Percentiles rank a stretch among this genome's conserved stretches.
These are phyloP conservation scores for Scomber scombrus DNA, from an alignment of 2,113 vertebrate genomes.

Conservation along the genomic window DNA sequence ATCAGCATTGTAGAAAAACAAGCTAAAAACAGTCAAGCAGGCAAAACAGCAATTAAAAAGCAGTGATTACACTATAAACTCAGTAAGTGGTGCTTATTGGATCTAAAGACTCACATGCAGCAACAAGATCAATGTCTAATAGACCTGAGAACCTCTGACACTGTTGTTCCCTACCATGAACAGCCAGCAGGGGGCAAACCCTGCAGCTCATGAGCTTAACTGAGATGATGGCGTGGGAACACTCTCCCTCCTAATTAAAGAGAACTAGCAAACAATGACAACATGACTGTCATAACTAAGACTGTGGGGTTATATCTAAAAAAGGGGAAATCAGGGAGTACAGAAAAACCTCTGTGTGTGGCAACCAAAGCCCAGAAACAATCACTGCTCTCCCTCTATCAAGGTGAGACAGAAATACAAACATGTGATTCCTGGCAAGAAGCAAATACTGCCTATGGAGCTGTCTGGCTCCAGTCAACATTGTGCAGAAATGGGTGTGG, in stretches of 20 bases:
- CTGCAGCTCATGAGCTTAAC: slow-evolving; percentile 19
- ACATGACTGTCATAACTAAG: background rate
- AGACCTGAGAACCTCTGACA: slow-evolving; percentile 4
- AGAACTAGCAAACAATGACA: slow-evolving; percentile 5
- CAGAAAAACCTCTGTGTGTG: background rate
- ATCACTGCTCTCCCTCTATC: background rate
- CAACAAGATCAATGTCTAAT: slow-evolving; percentile 39
- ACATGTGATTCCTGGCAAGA: slow-evolving; percentile 2
- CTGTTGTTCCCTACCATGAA: background rate
- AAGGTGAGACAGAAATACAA: slow-evolving; percentile 17
- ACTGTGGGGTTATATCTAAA: background rate
- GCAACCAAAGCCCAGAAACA: background rate
- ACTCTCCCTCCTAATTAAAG: background rate
- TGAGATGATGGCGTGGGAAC: slow-evolving; percentile 10
- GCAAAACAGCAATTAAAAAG: slow-evolving; percentile 20
- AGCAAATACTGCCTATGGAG: slow-evolving; percentile 3
- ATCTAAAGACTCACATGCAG: slow-evolving; percentile 41
- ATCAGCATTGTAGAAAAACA: background rate
- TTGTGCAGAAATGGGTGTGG: slow-evolving; percentile 54
- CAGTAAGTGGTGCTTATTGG: slow-evolving; percentile 40
- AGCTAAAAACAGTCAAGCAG: background rate
- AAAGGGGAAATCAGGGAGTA: too few species aligned
- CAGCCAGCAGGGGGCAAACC: slow-evolving; percentile 72
- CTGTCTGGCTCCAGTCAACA: background rate
- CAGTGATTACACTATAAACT: slow-evolving; percentile 44